Evolutionary conservation across 2,113 vertebrate genomes (phyloP).

Genomic region (Pachypanchax playfairii): DNA sequence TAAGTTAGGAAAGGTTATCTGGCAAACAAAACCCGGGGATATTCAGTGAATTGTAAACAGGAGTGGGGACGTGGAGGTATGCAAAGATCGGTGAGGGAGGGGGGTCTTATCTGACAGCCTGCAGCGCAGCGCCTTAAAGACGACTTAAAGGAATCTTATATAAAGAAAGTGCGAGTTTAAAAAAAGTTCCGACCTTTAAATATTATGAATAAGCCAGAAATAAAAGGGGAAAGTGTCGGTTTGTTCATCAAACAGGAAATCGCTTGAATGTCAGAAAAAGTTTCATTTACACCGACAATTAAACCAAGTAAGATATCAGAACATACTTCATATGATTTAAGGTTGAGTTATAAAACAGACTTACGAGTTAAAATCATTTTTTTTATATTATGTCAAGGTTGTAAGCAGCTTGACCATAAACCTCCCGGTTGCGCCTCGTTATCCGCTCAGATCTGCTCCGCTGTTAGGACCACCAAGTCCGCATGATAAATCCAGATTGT

Average conservation of each 20-base stretch:
- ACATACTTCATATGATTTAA: no score
- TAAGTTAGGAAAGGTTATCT: background rate
- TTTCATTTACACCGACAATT: no score
- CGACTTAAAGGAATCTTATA: slow-evolving; percentile 1
- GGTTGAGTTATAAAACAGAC: slow-evolving; percentile 21
- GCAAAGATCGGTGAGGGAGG: slow-evolving; percentile 20
- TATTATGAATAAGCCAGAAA: background rate
- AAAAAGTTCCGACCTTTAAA: background rate
- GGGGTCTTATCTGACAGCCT: slow-evolving; percentile 72
- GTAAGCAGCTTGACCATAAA: slow-evolving; percentile 39
- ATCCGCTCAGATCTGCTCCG: slow-evolving; percentile 53
- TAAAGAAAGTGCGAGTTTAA: background rate
- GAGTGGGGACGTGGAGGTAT: slow-evolving; percentile 20
- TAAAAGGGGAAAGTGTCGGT: no score
- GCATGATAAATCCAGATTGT: slow-evolving; percentile 69
- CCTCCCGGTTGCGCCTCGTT: slow-evolving; percentile 29
- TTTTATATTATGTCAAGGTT: no score
- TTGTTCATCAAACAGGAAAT: slow-evolving; percentile 13
- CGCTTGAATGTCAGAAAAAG: background rate
- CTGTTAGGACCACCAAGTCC: slow-evolving; percentile 54
- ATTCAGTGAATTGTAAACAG: slow-evolving; percentile 7
- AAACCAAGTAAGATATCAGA: no score
- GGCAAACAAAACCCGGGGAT: slow-evolving; percentile 6
- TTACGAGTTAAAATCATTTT: slow-evolving; percentile 82
- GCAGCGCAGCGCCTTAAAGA: slow-evolving; percentile 38